Evolutionary conservation across 2,113 vertebrate genomes (phyloP), one percentile per base, ranked within the genome.

Genomic region (Terrapene triunguis): DNA sequence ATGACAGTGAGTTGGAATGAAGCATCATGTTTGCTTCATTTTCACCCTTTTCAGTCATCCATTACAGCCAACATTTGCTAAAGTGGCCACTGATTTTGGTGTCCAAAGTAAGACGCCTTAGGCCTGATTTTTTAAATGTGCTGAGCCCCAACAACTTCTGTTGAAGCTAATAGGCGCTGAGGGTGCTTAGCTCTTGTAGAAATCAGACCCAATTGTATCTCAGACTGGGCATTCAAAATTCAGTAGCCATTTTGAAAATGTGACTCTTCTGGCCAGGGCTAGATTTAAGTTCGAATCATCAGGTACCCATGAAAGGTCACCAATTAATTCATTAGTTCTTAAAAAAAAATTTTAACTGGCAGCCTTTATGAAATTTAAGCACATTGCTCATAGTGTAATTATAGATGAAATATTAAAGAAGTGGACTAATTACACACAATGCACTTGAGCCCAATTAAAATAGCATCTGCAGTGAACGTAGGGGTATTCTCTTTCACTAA

Each of bases 391-490:
- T 95, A 92, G 87, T 98, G 93, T 98, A 98, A 98, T 98, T 98
- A 98, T 89, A 98, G 97, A 98, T 98, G 98, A 98, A 98, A 98
- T 98, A 98, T 98, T 98, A 98, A 96, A 96, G 98, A 98, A 98
- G 97, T 98, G 98, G 98, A 98, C 98, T 98, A 98, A 98, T 98
- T 98, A 98, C 95, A 98, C 81, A 95, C 96, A 97, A 97, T 97
- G 96, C 97, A 97, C 98, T 98, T 95, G 98, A 98, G 98, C 95
- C 98, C 97, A 98, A 98, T 98, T 98, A 98, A 98, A 98, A 97
- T 89, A 98, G 98, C 97, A 96, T 98, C 97, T 98, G 96, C 97
- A 97, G 94, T 94, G 96, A 98, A 97, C 24, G 50, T 97, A 97
- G 97, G 96, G 96, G 91, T 98, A 97, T 98, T 98, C 96, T 97